Evolutionary conservation across 2,888 invertebrate species (phyloP), one percentile per base, ranked within the genome.

Genomic region (Leuctra nigra): DNA sequence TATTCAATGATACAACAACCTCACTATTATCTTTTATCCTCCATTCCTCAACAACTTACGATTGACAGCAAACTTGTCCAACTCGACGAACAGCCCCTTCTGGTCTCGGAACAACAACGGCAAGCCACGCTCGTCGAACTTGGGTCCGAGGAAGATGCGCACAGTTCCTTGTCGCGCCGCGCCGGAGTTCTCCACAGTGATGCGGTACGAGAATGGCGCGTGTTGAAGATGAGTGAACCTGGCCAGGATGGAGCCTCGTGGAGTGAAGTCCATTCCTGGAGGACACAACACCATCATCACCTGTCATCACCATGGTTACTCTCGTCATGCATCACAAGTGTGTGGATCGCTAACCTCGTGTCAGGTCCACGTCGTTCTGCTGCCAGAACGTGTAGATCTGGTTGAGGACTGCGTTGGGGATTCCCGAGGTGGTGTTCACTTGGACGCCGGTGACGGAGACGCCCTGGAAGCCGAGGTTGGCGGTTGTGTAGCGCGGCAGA

Each of bases 381-480:
- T 66, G 65, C 70, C 70, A 73, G 61, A 62, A 65, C n/a, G 69
- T 70, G 4, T 33, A 39, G 4, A 68, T 47, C 25, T 53, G 44
- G 59, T 67, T 67, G 1, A 48, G 54, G 3, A 54, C 29, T 18
- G 41, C 41, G 11, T 38, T 38, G 3, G 48, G 25, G 2, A 14
- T n/a, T 20, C 20, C 20, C n/a, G 73, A 65, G 20, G 11, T 9
- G 7, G n/a, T 23, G 29, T n/a, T 6, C 25, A 29, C 4, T 61
- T 77, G 70, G 1, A 85, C 63, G 0, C 77, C 77, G 0, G 76
- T 73, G 6, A 89, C 77, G 9, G 79, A 77, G 1, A 86, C 76
- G 22, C 80, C 85, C 0, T 80, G 75, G 70, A 78, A 84, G 65
- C 78, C 77, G 69, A 86, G 68, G 84, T 86, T 18, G 38, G 77